Evolutionary conservation across 37 sponge, comb jelly and placozoan species (phyloP).

Genomic region (Halisarca cf. caerulea): DNA sequence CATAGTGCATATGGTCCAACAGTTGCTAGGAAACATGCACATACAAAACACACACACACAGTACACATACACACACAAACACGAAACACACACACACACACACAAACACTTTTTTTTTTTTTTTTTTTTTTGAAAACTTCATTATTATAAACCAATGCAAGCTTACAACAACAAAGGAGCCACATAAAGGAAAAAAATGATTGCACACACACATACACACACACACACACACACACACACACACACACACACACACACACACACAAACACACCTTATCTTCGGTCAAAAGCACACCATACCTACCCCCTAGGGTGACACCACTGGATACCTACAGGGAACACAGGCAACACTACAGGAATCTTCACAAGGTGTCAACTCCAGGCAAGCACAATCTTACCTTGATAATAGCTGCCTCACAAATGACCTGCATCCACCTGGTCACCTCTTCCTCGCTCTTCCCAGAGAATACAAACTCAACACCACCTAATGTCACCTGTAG

Average conservation of each 20-base stretch:
- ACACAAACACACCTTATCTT: neutral
- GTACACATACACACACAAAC: no score
- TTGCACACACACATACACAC: slow-evolving; percentile 30
- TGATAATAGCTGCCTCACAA: slow-evolving; percentile 43
- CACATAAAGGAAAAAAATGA: no score
- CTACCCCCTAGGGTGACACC: slow-evolving; percentile 16
- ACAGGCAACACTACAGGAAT: neutral
- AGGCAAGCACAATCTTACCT: neutral
- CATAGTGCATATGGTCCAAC: no score
- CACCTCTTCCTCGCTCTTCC: slow-evolving; percentile 53
- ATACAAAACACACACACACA: no score
- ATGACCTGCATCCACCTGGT: slow-evolving; percentile 69
- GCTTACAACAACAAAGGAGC: no score
- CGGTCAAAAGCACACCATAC: neutral
- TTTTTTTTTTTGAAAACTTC: no score
- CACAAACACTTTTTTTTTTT: no score
- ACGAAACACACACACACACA: no score
- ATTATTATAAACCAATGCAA: no score
- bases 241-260: neutral
- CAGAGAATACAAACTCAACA: slow-evolving; percentile 43
- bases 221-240: slow-evolving; percentile 17
- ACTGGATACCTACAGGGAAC: neutral
- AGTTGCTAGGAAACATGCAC: no score
- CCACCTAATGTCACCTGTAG: neutral
- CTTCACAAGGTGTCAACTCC: neutral